Conservation (phyloP, 35 echinoderm and acorn worm species). For the Antedon bifida region DNA sequence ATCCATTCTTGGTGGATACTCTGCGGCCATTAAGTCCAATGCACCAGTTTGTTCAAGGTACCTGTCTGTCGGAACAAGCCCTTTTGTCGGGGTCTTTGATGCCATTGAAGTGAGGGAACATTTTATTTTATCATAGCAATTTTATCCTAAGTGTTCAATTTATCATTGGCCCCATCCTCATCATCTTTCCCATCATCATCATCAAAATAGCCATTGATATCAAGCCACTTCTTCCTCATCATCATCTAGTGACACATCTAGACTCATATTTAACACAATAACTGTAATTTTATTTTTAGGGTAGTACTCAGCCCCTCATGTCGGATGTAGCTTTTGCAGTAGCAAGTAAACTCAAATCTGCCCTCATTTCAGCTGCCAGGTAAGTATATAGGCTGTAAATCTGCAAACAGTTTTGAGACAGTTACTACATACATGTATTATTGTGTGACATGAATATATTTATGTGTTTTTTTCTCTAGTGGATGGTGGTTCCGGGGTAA, state of each 20-base stretch:
- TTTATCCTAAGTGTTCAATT: too few species aligned
- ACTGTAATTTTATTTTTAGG: conserved; percentile 26
- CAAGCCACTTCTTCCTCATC: too few species aligned
- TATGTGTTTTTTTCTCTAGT: conserved; percentile 15
- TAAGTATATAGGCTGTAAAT: background rate
- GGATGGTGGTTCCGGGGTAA: conserved; percentile 79
- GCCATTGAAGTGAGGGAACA: conserved; percentile 74
- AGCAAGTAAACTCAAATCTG: conserved; percentile 85
- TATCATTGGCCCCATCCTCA: too few species aligned
- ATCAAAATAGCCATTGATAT: too few species aligned
- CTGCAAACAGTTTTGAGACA: background rate
- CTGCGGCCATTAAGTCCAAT: conserved; percentile 49
- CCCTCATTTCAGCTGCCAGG: conserved; percentile 90
- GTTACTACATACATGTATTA: background rate
- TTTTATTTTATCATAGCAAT: background rate
- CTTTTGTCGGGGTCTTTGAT: conserved; percentile 87
- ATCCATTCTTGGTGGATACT: conserved; percentile 63
- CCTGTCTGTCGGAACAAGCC: conserved; percentile 68
- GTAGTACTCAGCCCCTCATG: conserved; percentile 67
- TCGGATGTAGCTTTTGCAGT: conserved; percentile 95
- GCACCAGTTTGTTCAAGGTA: conserved; percentile 63
- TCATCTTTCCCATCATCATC: too few species aligned
- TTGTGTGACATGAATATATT: too few species aligned
- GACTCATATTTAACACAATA: background rate
- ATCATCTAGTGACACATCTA: background rate